Conservation (phyloP, 2,113 vertebrate species). For the Ictalurus furcatus region DNA sequence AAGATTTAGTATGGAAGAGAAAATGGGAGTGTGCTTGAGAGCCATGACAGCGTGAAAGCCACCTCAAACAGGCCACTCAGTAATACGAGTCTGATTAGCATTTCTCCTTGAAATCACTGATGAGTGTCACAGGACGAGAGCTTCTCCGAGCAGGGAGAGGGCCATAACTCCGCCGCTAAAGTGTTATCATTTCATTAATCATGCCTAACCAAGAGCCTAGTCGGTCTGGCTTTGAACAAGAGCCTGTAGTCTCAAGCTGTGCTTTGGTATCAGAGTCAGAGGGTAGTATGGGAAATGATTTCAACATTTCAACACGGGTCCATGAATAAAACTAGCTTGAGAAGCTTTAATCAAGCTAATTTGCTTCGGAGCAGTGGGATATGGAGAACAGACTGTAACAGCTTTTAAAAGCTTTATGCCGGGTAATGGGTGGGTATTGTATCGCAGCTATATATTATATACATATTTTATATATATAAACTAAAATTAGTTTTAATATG, state of each 20-base stretch:
- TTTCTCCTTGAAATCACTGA: slow-evolving; percentile 23
- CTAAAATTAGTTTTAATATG: not conserved
- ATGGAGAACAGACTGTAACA: not conserved
- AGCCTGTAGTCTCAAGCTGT: not conserved
- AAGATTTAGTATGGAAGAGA: slow-evolving; percentile 13
- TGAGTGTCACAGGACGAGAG: slow-evolving; percentile 7
- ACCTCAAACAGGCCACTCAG: slow-evolving; percentile 19
- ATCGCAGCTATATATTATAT: too few species aligned
- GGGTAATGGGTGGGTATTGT: too few species aligned
- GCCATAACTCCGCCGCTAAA: slow-evolving; percentile 21
- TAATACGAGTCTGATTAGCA: slow-evolving; percentile 48
- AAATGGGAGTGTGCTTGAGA: slow-evolving; percentile 20
- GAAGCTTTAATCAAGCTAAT: not conserved
- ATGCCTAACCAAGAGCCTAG: slow-evolving; percentile 9
- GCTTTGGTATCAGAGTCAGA: not conserved
- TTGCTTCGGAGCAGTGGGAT: not conserved
- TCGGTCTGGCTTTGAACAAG: not conserved
- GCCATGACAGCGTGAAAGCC: slow-evolving; percentile 18
- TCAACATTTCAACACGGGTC: not conserved
- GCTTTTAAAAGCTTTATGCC: too few species aligned
- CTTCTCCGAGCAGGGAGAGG: not conserved
- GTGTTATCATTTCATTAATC: slow-evolving; percentile 46
- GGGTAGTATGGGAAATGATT: not conserved
- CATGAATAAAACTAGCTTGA: not conserved
- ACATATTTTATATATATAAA: too few species aligned